A percentile compares a stretch with the other conserved stretches of the same genome.
Evolutionary conservation across 2,888 invertebrate genomes (phyloP).

Genomic region (Malthinus seriepunctatus): DNA sequence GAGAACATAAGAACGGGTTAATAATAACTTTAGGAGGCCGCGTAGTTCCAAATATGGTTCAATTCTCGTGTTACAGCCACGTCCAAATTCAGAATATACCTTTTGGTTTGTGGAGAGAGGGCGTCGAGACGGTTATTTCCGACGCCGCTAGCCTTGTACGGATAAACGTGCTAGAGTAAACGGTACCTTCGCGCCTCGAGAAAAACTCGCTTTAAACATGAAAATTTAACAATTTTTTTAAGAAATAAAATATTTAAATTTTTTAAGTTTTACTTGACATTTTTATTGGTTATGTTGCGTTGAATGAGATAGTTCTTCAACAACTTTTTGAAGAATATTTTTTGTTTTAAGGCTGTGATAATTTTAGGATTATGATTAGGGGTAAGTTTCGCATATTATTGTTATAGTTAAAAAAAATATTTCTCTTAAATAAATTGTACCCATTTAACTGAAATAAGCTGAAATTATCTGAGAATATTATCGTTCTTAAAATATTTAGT

Average conservation of each 20-base stretch:
- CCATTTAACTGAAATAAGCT: too few species aligned
- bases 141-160: conserved; percentile 50
- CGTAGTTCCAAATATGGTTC: conserved; percentile 67
- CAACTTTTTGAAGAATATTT: not conserved
- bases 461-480: too few species aligned
- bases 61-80: conserved; percentile 69
- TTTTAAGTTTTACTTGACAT: not conserved
- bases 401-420: too few species aligned
- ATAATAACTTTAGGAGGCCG: conserved; percentile 50
- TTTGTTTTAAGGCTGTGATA: not conserved
- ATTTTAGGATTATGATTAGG: too few species aligned
- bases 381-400: too few species aligned
- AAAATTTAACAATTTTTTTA: not conserved
- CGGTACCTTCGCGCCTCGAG: conserved; percentile 22
- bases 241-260: not conserved
- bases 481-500: too few species aligned
- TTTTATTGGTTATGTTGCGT: not conserved
- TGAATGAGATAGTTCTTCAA: too few species aligned
- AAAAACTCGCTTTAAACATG: not conserved
- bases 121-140: conserved; percentile 53
- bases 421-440: too few species aligned
- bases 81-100: conserved; percentile 67
- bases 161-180: conserved; percentile 37
- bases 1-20: conserved; percentile 53
- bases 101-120: conserved; percentile 45